Evolutionary conservation across 2,888 invertebrate species (phyloP), one percentile per base, ranked within the genome.

Genomic region (Heliconius sara): DNA sequence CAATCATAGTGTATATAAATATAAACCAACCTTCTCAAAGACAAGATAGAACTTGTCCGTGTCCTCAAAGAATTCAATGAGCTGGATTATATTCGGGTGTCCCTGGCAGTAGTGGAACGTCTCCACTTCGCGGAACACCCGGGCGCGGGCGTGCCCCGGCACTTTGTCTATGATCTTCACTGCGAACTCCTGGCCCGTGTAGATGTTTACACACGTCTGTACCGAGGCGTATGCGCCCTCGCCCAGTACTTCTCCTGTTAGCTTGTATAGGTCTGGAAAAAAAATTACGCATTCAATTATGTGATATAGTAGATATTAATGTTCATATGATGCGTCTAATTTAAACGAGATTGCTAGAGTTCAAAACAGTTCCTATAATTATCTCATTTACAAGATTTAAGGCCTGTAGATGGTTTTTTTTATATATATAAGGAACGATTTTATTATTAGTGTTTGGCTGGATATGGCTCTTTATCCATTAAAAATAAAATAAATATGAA

Each of bases 101-200:
- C 98, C 98, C 95, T 98, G 98, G 95, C 99, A 99, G 95, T 99
- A 98, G 95, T 99, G 98, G 96, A 99, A 99, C 85, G 99, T 99
- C 96, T 99, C 99, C 89, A 99, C 99, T 95, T 99, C 99, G 88
- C 99, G 98, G 96, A 99, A 98, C 88, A 99, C 98, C 90, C 99
- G 96, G 89, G 97, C 98, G 87, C 99, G 97, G 88, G 98, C 98
- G 95, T 99, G 99, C 84, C 98, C 98, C 85, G 98, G 98, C 89
- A 98, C 98, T 94, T 99, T 99, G 94, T 98, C 98, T 90, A 99
- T 99, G 89, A 99, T 98, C 96, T 99, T 99, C 84, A 99, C 99
- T 82, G 99, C 99, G 93, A 97, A 99, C 95, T 99, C 99, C 92
- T 97, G 96, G 86, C 98, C 98, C 84, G 98, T 99, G 95, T 97